Percentiles rank a stretch among this genome's conserved stretches.
Conservation (phyloP, 2,888 invertebrate genomes). For the Lysandra bellargus region DNA sequence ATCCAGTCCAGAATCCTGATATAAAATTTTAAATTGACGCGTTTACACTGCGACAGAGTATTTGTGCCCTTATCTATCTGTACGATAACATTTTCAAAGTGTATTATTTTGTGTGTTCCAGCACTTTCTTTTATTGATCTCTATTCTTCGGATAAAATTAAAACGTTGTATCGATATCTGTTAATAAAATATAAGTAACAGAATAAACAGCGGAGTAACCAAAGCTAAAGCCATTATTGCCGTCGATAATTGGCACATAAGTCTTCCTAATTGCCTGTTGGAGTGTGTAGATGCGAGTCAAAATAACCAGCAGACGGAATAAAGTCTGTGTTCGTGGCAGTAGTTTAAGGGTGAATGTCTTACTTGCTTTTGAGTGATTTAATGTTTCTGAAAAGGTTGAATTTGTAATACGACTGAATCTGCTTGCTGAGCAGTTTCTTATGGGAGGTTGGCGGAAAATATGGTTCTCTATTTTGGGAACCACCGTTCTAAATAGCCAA, state of each 20-base stretch:
- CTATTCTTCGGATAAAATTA: neutral
- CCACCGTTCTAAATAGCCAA: neutral
- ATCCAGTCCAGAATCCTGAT: neutral
- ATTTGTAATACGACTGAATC: neutral
- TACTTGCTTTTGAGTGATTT: constrained; percentile 34
- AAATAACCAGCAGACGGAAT: constrained; percentile 6
- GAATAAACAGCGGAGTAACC: neutral
- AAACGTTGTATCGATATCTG: neutral
- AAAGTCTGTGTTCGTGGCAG: neutral
- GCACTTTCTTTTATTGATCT: constrained; percentile 35
- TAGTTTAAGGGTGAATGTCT: neutral
- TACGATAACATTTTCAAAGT: constrained; percentile 24
- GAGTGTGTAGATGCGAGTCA: neutral
- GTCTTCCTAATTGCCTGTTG: constrained; percentile 16
- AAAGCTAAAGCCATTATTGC: constrained; percentile 9
- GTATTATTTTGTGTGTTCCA: neutral
- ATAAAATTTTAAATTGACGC: constrained; percentile 2
- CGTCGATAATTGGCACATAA: constrained; percentile 12
- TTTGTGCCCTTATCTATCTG: neutral
- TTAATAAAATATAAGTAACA: neutral
- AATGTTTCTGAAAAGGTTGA: neutral
- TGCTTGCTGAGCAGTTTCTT: neutral
- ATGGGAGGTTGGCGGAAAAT: neutral
- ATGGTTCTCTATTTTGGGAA: neutral
- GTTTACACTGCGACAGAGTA: neutral